These are phyloP conservation scores for Hemaris fuciformis DNA, from an alignment of 2,888 invertebrate genomes.

Conservation along the genomic window DNA sequence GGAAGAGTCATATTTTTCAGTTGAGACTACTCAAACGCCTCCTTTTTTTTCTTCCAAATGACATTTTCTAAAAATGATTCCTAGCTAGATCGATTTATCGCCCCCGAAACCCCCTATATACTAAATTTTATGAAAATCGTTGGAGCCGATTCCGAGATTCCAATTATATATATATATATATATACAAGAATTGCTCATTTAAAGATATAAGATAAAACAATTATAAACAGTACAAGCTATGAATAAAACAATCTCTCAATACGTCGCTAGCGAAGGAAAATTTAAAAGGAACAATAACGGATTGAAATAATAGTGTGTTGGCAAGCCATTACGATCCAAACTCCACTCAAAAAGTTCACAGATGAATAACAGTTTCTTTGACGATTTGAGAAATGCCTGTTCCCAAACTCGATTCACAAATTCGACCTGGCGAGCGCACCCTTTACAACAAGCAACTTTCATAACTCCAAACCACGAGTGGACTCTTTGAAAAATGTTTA, in stretches of 20 bases:
- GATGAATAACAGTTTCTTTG: conserved; percentile 6
- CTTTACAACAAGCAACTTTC: conserved; percentile 3
- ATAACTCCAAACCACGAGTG: not conserved
- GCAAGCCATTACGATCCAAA: not conserved
- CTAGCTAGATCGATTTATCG: too few species aligned
- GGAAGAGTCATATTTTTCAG: too few species aligned
- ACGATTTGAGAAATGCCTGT: conserved; percentile 1
- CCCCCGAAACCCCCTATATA: too few species aligned
- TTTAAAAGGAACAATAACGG: not conserved
- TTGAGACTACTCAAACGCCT: too few species aligned
- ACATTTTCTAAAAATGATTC: too few species aligned
- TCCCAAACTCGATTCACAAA: not conserved
- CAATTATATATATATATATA: too few species aligned
- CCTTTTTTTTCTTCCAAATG: too few species aligned
- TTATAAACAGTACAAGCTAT: too few species aligned
- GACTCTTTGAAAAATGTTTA: conserved; percentile 1
- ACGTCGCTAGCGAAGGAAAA: not conserved
- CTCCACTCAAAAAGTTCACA: conserved; percentile 1
- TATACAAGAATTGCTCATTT: too few species aligned
- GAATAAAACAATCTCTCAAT: not conserved
- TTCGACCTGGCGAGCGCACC: not conserved
- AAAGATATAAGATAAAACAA: too few species aligned
- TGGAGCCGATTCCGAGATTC: too few species aligned
- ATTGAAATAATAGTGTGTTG: not conserved
- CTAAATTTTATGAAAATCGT: too few species aligned